These are phyloP conservation scores for Falco columbarius DNA, from an alignment of 2,797 vertebrate genomes.

Conservation along the genomic window DNA sequence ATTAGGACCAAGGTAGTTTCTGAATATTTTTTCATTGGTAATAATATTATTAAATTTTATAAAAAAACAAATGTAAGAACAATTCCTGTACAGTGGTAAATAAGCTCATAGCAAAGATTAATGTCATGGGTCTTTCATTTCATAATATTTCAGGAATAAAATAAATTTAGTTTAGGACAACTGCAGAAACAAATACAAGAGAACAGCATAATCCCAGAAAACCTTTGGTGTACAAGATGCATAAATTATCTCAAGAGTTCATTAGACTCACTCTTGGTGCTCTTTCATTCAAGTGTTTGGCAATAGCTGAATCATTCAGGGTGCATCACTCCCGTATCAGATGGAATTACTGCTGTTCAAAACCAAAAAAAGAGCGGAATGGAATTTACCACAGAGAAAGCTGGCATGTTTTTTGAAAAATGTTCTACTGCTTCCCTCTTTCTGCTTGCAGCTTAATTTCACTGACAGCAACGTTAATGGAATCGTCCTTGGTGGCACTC, in stretches of 20 bases:
- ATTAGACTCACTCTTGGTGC: background rate
- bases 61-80: background rate
- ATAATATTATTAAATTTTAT: conserved; percentile 19
- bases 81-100: background rate
- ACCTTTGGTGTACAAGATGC: background rate
- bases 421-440: conserved; percentile 68
- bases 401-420: conserved; percentile 29
- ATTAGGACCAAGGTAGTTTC: conserved; percentile 40
- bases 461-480: conserved; percentile 38
- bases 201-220: background rate
- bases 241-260: conserved; percentile 5
- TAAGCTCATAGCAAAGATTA: background rate
- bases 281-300: conserved; percentile 19
- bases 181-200: conserved; percentile 37
- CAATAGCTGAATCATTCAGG: conserved; percentile 6
- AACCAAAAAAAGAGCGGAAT: background rate
- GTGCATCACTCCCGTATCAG: background rate
- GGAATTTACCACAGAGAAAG: conserved; percentile 40
- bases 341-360: background rate
- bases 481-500: conserved; percentile 67
- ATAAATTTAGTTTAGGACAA: background rate
- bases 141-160: conserved; percentile 29
- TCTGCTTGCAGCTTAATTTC: conserved; percentile 66
- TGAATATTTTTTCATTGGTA: conserved; percentile 40
- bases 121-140: background rate